Base-by-base conservation (phyloP, 2,113 vertebrate species). In the Nestor notabilis region DNA sequence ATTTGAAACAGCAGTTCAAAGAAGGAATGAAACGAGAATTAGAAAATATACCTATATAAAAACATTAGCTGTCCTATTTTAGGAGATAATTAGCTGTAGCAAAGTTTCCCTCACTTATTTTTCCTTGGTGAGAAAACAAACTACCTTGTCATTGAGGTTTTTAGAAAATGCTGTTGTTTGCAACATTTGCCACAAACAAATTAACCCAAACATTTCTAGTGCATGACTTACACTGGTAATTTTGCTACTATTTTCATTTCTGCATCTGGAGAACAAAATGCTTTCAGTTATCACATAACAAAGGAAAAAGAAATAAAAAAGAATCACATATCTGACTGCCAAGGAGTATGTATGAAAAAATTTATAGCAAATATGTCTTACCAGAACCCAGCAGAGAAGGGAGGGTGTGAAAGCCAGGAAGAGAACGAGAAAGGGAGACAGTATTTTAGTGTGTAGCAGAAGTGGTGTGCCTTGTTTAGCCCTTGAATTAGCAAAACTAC, bases 101-200 rank as follows among this genome's bases (percentile, higher is more conserved):
- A 58, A 87, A 85, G 66, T 66, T 85, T 49, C 69, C 39, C 77
- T 92, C 25, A 2, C 43, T 74, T 66, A 58, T 88, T 87, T 91
- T 65, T 17, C 37, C 37, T 53, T 5, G 7, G 28, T 92, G 85
- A 95, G 95, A 77, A 94, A 90, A 88, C 75, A 87, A 94, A 75
- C 39, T 31, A 31, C 58, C 85, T 70, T 89, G 90, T 88, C 82
- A 86, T 17, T 86, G 93, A 95, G 92, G 87, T 66, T 39, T 72
- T 86, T 19, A 80, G 66, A 90, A 96, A 96, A 83, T 64, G 89
- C 93, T 92, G 92, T 92, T 94, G 71, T 95, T 46, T 83, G 83
- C 95, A 96, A 44, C 72, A 58, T 70, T 80, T 49, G 46, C 92
- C 39, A 1, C 2, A 2, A 56, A 23, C 76, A 82, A 90, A 80